Base-by-base conservation (phyloP, 2,888 invertebrate species). In the Smittia aterrima region DNA sequence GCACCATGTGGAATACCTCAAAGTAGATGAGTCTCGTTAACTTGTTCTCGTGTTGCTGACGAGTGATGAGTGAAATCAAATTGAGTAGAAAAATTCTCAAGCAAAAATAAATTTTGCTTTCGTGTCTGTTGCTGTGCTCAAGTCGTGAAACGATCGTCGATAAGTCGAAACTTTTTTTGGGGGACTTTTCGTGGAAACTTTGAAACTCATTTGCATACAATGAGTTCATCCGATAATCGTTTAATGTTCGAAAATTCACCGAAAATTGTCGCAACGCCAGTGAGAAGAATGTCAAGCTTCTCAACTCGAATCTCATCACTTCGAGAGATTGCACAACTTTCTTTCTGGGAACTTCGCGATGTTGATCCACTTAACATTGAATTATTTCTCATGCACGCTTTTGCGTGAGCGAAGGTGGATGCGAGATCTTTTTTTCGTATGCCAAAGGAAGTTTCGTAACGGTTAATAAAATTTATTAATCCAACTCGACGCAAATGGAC, bases 381-480 rank as follows among this genome's bases (percentile, higher is more conserved):
- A 58, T n/a, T n/a, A 6, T 58, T 58, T 58, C 22, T 58, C 58
- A 7, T 2, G 4, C 58, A 22, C 22, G 47, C 16, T 47, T n/a
- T 47, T 47, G 58, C 58, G 58, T 58, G 58, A 7, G 58, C 9
- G 58, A 16, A 47, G 47, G 47, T 47, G 47, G 47, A 47, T 47
- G 47, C 47, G 47, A 47, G 47, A 16, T 58, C 38, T 38, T 38
- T 38, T 38, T 58, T 58, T 13, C 20, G 58, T 22, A 22, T 6
- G 22, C 7, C n/a, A 13, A 58, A 58, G n/a, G 9, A 58, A 58
- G 13, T 67, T 67, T 41, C 20, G 67, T 66, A 68, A 68, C 68
- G 70, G 54, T 53, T 71, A 32, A 71, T 54, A 25, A 24, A 71
- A 71, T 71, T 71, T 71, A 71, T 71, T 47, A 54, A 71, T 53